Evolutionary conservation across 2,113 vertebrate genomes (phyloP).

Genomic region (Edolisoma coerulescens): DNA sequence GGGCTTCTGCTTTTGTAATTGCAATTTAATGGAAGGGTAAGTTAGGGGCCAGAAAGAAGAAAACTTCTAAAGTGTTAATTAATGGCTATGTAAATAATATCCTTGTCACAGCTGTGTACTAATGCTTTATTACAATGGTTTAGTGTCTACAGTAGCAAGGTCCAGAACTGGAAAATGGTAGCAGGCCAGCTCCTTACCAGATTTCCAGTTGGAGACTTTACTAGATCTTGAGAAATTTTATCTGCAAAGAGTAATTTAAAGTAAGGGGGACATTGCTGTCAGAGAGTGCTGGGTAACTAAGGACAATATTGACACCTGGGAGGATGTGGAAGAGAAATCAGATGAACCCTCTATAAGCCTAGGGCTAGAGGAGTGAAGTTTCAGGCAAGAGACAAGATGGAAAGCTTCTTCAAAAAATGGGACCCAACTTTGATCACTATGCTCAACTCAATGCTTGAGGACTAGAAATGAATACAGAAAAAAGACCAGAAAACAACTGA

Average conservation of each 20-base stretch:
- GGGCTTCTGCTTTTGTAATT: not conserved
- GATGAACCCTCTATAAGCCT: not conserved
- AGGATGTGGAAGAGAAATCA: not conserved
- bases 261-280: not conserved
- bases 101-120: not conserved
- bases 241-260: not conserved
- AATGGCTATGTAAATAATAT: not conserved
- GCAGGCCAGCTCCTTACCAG: not conserved
- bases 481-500: not conserved
- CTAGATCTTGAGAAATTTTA: not conserved
- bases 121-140: not conserved
- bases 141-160: not conserved
- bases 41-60: not conserved
- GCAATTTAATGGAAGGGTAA: not conserved
- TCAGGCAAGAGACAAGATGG: not conserved
- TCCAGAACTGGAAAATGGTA: not conserved
- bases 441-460: not conserved
- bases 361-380: not conserved
- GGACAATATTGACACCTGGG: not conserved
- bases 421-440: not conserved
- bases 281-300: not conserved
- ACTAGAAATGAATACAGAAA: not conserved
- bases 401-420: not conserved
- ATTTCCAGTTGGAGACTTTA: not conserved
- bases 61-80: not conserved